Conservation (phyloP, 2,888 invertebrate genomes). For the Oligia fasciuncula region DNA sequence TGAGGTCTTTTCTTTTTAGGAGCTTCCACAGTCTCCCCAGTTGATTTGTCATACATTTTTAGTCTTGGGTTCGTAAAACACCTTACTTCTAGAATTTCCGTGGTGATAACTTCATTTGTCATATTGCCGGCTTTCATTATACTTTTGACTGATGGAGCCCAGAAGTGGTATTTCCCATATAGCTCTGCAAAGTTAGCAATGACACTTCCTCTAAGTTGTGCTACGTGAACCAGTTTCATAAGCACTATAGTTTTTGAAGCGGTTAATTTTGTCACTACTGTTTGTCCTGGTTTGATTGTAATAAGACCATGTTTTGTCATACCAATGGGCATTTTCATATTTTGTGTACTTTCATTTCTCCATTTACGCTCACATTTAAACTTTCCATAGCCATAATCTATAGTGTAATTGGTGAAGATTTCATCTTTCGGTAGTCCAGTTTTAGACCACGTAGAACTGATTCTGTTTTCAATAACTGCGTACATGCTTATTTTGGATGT, state of each 20-base stretch:
- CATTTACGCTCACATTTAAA: constrained; percentile 73
- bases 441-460: constrained; percentile 74
- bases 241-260: constrained; percentile 75
- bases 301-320: constrained; percentile 65
- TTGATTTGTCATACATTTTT: constrained; percentile 72
- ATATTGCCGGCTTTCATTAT: constrained; percentile 79
- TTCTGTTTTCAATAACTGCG: constrained; percentile 71
- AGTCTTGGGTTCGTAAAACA: constrained; percentile 77
- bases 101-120: constrained; percentile 76
- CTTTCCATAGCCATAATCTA: constrained; percentile 70
- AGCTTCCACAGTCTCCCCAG: constrained; percentile 55
- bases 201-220: constrained; percentile 74
- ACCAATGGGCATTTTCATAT: constrained; percentile 68
- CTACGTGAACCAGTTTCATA: constrained; percentile 73
- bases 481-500: constrained; percentile 65
- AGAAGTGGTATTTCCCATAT: constrained; percentile 83
- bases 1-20: constrained; percentile 34
- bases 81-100: constrained; percentile 76
- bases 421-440: constrained; percentile 74
- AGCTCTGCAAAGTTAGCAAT: constrained; percentile 76
- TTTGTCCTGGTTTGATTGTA: constrained; percentile 71
- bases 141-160: constrained; percentile 74
- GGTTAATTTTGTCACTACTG: constrained; percentile 69
- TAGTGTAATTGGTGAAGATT: constrained; percentile 68
- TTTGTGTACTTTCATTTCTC: constrained; percentile 70